Percentiles rank a stretch among this genome's conserved stretches.
Evolutionary conservation across 2,888 invertebrate genomes (phyloP).

Genomic region (Fragum sueziense): DNA sequence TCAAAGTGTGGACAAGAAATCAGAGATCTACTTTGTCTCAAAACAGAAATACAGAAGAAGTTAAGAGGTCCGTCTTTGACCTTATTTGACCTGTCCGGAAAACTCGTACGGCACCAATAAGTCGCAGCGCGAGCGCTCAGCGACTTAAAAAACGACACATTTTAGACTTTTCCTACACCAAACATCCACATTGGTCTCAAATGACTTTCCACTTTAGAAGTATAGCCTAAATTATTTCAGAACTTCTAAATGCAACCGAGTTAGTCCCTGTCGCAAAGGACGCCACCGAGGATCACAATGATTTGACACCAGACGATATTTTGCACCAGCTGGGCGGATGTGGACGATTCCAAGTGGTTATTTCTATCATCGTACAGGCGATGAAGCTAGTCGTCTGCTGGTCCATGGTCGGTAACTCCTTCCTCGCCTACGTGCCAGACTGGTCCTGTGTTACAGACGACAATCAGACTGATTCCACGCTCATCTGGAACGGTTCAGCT

Average conservation of each 20-base stretch:
- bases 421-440: slow-evolving; percentile 42
- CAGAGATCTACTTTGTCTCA: too few relatives aligned
- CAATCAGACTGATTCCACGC: not conserved
- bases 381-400: slow-evolving; percentile 47
- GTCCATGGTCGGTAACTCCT: slow-evolving; percentile 35
- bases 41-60: too few relatives aligned
- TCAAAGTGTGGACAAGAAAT: too few relatives aligned
- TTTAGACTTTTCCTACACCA: too few relatives aligned
- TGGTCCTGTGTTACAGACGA: slow-evolving; percentile 34
- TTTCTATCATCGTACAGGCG: slow-evolving; percentile 23
- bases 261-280: not conserved
- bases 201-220: too few relatives aligned
- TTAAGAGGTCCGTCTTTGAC: too few relatives aligned
- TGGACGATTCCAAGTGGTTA: slow-evolving; percentile 36
- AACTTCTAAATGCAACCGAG: not conserved
- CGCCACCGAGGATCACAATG: not conserved
- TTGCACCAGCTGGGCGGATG: slow-evolving; percentile 39
- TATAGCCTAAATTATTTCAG: too few relatives aligned
- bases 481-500: not conserved
- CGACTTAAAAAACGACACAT: too few relatives aligned
- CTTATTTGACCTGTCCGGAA: too few relatives aligned
- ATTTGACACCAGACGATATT: slow-evolving; percentile 43
- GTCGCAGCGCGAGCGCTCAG: too few relatives aligned
- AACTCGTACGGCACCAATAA: too few relatives aligned
- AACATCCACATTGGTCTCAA: too few relatives aligned